phyloP scores from a whole-genome alignment of 1,140 invertebrate species.

The Cepaea nemoralis region DNA sequence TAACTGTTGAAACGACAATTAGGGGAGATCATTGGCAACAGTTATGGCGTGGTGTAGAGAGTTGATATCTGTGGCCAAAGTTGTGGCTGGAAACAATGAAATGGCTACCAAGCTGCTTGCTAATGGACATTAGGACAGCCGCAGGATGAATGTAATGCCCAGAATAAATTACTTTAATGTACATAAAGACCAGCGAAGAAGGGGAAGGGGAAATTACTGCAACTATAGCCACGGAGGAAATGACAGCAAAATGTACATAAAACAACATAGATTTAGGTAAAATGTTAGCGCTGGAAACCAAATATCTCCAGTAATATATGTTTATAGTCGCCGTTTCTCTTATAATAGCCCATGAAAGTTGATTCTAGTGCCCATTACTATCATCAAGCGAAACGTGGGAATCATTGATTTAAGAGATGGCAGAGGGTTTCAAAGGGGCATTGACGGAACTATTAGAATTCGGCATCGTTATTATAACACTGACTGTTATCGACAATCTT shows the following conservation, averaged over 20 bases:
- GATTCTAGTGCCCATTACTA: background rate
- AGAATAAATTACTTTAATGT: constrained; percentile 1
- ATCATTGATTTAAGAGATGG: background rate
- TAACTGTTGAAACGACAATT: background rate
- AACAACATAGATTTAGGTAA: background rate
- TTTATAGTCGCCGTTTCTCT: constrained; percentile 6
- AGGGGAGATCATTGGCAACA: background rate
- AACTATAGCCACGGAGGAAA: background rate
- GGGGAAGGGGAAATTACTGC: background rate
- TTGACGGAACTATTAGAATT: constrained; percentile 2
- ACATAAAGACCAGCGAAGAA: background rate
- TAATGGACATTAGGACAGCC: constrained; percentile 11
- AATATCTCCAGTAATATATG: background rate
- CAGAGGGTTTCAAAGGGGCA: background rate
- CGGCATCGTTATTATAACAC: background rate
- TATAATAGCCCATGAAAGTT: constrained; percentile 8
- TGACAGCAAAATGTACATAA: constrained; percentile 2
- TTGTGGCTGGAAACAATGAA: constrained; percentile 7
- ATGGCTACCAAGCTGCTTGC: background rate
- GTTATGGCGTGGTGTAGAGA: background rate
- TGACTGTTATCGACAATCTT: background rate
- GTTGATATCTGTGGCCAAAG: background rate
- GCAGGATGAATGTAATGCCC: background rate
- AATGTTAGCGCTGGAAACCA: background rate
- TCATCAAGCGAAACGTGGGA: background rate